These are phyloP conservation scores for Aeoliscus strigatus DNA, from an alignment of 2,797 vertebrate species.

Conservation along the genomic window DNA sequence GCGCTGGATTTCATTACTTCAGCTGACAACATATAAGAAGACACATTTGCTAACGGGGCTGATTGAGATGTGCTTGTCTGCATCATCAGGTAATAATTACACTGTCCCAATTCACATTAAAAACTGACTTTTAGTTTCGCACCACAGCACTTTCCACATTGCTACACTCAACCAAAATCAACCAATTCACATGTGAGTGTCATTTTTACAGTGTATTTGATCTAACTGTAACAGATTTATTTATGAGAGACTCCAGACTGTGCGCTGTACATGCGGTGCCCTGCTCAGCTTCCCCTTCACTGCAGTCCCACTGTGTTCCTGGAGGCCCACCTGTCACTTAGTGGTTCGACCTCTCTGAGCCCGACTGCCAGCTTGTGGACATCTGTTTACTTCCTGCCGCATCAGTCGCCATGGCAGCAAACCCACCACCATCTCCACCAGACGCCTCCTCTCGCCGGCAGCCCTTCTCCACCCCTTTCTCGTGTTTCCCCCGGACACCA, in stretches of 20 bases:
- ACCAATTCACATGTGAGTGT: conserved; percentile 1
- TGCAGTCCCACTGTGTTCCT: conserved; percentile 52
- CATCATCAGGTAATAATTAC: not conserved
- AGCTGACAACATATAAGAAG: conserved; percentile 2
- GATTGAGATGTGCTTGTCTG: conserved; percentile 1
- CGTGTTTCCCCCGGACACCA: conserved; percentile 64
- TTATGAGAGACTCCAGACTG: conserved; percentile 20
- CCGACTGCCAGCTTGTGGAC: conserved; percentile 71
- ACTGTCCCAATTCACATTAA: conserved; percentile 4
- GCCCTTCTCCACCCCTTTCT: conserved; percentile 47
- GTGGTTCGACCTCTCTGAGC: conserved; percentile 42
- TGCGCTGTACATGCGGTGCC: conserved; percentile 5
- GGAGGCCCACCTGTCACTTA: conserved; percentile 64
- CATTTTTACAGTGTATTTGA: conserved; percentile 10
- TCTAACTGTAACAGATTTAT: conserved; percentile 23
- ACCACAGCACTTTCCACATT: not conserved
- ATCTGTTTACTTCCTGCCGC: conserved; percentile 74
- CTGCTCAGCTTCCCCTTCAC: conserved; percentile 31
- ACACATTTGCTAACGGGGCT: conserved; percentile 3
- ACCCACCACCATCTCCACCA: conserved; percentile 9
- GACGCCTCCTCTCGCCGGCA: conserved; percentile 23
- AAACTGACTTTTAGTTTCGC: not conserved
- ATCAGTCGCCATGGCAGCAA: conserved; percentile 66
- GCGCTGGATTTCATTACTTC: conserved; percentile 7
- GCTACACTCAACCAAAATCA: not conserved